phyloP scores from a whole-genome alignment of 2,113 vertebrate species.

The Potamarius usumacintae region DNA sequence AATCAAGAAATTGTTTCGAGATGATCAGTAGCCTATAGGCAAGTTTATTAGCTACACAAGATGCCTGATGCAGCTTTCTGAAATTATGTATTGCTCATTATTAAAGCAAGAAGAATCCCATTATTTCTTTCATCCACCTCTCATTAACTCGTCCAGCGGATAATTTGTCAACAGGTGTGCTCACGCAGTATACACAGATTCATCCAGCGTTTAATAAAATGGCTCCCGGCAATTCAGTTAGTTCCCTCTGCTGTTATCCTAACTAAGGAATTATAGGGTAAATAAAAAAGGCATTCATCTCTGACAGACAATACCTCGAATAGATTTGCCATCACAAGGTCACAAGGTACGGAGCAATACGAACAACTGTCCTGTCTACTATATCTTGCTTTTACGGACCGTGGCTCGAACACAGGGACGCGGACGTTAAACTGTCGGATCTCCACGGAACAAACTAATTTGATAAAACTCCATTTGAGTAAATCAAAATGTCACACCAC shows the following conservation, averaged over 20 bases:
- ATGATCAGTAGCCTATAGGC: constrained; percentile 23
- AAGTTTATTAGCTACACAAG: not conserved
- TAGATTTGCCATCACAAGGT: not conserved
- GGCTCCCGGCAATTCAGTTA: not conserved
- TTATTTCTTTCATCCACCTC: constrained; percentile 25
- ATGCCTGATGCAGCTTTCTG: not conserved
- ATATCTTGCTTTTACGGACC: not conserved
- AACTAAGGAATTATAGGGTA: not conserved
- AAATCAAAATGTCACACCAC: not conserved
- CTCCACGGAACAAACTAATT: not conserved
- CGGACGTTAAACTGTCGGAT: not conserved
- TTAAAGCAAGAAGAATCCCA: constrained; percentile 20
- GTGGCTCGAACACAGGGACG: not conserved
- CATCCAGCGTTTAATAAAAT: not conserved
- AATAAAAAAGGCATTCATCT: not conserved
- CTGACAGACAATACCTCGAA: not conserved
- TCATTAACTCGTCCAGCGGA: constrained; percentile 10
- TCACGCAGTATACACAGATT: not conserved
- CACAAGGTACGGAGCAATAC: not conserved
- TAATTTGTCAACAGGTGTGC: constrained; percentile 7
- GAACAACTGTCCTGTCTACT: not conserved
- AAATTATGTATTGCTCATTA: constrained; percentile 3
- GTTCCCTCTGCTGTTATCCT: not conserved
- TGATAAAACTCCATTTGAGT: not conserved
- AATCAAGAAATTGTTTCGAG: not conserved